phyloP scores from a whole-genome alignment of 2,113 vertebrate genomes.

The Theristicus caerulescens region DNA sequence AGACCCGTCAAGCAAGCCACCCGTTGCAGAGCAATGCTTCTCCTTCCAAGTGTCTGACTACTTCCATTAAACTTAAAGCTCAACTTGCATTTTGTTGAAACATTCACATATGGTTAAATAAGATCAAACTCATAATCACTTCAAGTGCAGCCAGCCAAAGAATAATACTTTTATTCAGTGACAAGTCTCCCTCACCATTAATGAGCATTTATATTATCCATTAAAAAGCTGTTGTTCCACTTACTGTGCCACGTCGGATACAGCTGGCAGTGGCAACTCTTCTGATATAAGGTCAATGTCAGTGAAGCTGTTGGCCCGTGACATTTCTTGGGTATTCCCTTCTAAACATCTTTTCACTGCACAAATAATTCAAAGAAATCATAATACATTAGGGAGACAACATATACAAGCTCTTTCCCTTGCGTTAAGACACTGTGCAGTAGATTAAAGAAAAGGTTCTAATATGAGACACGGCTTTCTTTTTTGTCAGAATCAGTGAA shows the following conservation, averaged over 20 bases:
- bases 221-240: background rate
- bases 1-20: background rate
- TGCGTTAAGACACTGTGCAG: background rate
- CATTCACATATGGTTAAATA: background rate
- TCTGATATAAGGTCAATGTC: slow-evolving; percentile 79
- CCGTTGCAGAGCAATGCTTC: background rate
- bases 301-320: slow-evolving; percentile 77
- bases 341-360: slow-evolving; percentile 68
- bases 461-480: background rate
- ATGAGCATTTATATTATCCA: background rate
- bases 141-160: background rate
- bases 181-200: background rate
- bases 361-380: background rate
- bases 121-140: background rate
- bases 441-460: background rate
- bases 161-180: background rate
- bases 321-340: slow-evolving; percentile 70
- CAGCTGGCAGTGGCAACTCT: slow-evolving; percentile 72
- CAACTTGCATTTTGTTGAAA: background rate
- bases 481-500: background rate
- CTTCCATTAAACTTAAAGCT: background rate
- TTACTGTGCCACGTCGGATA: slow-evolving; percentile 79
- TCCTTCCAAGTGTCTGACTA: background rate
- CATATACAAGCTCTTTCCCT: background rate
- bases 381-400: background rate